Evolutionary conservation across 2,113 vertebrate species (phyloP).

Genomic region (Vimba vimba): DNA sequence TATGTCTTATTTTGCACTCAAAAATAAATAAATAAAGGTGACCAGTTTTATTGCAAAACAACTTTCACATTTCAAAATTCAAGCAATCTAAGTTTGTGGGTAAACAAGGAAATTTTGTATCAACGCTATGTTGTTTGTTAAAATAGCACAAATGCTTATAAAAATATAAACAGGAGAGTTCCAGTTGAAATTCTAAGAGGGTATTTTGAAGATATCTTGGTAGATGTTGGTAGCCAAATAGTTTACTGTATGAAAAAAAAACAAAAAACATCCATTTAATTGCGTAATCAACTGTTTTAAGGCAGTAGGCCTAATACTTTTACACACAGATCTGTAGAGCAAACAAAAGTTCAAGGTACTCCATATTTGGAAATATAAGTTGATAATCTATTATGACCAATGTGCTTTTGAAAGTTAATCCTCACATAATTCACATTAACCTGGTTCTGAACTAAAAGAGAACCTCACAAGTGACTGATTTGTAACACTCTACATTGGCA

Average conservation of each 20-base stretch:
- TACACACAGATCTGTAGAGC: not conserved
- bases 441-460: conserved; percentile 53
- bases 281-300: not conserved
- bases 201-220: not conserved
- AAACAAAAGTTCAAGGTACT: conserved; percentile 27
- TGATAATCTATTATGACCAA: conserved; percentile 66
- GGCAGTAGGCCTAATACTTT: not conserved
- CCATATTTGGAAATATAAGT: conserved; percentile 7
- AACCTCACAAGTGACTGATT: not conserved
- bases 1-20: conserved; percentile 28
- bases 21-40: not conserved
- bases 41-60: not conserved
- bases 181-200: not conserved
- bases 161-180: not conserved
- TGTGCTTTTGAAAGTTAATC: conserved; percentile 58
- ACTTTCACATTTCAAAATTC: not conserved
- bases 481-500: not conserved
- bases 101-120: not conserved
- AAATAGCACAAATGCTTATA: not conserved
- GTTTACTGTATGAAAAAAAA: not conserved
- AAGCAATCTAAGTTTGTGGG: not conserved
- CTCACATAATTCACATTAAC: conserved; percentile 48
- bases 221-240: not conserved
- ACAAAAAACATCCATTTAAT: not conserved
- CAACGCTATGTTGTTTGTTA: not conserved